Evolutionary conservation across 2,888 invertebrate genomes (phyloP).

Genomic region (Drosophila mulleri): DNA sequence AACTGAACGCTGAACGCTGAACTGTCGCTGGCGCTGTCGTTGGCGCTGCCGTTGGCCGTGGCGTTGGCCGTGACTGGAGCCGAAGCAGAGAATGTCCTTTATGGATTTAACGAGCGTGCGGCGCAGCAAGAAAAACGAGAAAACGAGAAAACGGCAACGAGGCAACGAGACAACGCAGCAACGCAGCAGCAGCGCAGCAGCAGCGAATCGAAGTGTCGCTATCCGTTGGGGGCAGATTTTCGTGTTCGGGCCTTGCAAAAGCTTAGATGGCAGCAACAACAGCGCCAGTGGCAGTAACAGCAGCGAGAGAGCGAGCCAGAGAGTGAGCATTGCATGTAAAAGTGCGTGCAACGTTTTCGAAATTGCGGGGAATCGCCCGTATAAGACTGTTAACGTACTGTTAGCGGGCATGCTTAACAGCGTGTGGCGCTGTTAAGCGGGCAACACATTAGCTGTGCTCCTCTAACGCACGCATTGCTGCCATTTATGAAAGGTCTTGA

Average conservation of each 20-base stretch:
- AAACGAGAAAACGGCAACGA: conserved; percentile 7
- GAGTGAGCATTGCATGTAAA: conserved; percentile 23
- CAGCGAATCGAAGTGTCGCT: conserved; percentile 70
- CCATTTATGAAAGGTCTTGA: conserved; percentile 39
- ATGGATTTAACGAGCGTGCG: conserved; percentile 66
- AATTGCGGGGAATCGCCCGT: conserved; percentile 61
- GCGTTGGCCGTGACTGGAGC: conserved; percentile 68
- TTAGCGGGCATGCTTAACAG: conserved; percentile 36
- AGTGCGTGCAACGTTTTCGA: conserved; percentile 63
- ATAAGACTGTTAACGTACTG: conserved; percentile 65
- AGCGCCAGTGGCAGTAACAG: conserved; percentile 21
- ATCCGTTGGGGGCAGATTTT: conserved; percentile 52
- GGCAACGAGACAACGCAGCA: conserved; percentile 35
- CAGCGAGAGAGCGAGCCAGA: conserved; percentile 18
- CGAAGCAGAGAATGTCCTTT: conserved; percentile 71
- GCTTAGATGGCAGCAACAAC: conserved; percentile 42
- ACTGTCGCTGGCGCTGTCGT: conserved; percentile 39
- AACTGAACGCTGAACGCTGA: conserved; percentile 58
- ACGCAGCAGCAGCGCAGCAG: conserved; percentile 46
- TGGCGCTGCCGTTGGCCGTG: conserved; percentile 56
- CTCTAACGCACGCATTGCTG: conserved; percentile 54
- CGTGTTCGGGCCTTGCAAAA: conserved; percentile 52
- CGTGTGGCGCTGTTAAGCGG: conserved; percentile 29
- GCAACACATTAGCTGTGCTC: conserved; percentile 51
- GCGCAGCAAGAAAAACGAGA: conserved; percentile 37